A percentile compares a stretch with the other conserved stretches of the same genome.
phyloP scores from a whole-genome alignment of 2,797 vertebrate genomes.

The Acropternis orthonyx region DNA sequence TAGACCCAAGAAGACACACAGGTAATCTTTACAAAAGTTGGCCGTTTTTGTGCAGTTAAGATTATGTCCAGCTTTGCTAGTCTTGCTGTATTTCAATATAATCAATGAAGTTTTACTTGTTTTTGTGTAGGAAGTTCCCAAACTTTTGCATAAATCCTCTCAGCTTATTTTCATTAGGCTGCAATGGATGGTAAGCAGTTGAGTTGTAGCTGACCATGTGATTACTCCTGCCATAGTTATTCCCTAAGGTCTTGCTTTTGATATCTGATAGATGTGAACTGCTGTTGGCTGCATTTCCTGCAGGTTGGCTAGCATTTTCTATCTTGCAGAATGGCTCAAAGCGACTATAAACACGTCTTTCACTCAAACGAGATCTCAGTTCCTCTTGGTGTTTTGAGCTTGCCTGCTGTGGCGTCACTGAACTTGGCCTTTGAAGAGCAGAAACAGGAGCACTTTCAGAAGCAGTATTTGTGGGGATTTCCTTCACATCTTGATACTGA shows the following conservation, averaged over 20 bases:
- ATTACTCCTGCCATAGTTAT: conserved; percentile 70
- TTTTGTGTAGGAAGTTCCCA: conserved; percentile 91
- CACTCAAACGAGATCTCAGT: conserved; percentile 68
- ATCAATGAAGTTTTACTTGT: conserved; percentile 65
- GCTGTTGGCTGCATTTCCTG: conserved; percentile 61
- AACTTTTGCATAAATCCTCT: conserved; percentile 91
- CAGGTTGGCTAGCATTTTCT: conserved; percentile 70
- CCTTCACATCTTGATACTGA: conserved; percentile 72
- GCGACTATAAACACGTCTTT: conserved; percentile 84
- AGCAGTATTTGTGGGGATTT: not conserved
- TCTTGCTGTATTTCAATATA: not conserved
- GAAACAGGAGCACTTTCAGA: conserved; percentile 40
- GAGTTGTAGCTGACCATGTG: conserved; percentile 72
- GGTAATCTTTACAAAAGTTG: conserved; percentile 27
- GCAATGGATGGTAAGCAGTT: conserved; percentile 67
- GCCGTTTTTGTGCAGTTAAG: conserved; percentile 4
- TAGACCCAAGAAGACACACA: conserved; percentile 7
- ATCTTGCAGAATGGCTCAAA: conserved; percentile 85
- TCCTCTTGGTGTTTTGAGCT: conserved; percentile 61
- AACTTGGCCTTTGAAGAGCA: conserved; percentile 46
- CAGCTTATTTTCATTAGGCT: conserved; percentile 89
- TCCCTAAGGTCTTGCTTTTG: conserved; percentile 73
- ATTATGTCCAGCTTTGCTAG: not conserved
- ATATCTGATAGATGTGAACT: conserved; percentile 69
- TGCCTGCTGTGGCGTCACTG: not conserved